Base-by-base conservation (phyloP, 1,140 invertebrate genomes). In the Potamilus streckersoni region DNA sequence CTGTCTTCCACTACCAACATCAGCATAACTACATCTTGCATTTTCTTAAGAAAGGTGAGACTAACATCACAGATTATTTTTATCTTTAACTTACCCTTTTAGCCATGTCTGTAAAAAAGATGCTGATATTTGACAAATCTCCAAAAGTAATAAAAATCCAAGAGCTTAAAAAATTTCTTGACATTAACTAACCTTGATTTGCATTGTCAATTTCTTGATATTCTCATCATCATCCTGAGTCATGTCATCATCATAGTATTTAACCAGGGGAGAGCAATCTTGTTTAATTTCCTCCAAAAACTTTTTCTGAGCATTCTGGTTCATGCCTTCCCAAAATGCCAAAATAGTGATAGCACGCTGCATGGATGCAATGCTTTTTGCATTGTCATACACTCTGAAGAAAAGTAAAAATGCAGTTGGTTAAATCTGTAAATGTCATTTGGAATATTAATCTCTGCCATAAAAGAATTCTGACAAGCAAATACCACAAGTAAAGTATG, bases 321-420 rank as follows among this genome's bases (percentile, higher is more conserved):
- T 78, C 77, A 88, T 82, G 6, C 75, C 79, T 60, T 89, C 87
- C 82, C 84, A 85, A 38, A 87, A 85, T 62, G 78, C 84, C 13
- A 88, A 69, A 20, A 87, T 85, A 17, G 81, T 84, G 20, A 88
- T 86, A 23, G 87, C 86, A 78, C 84, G 86, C 81, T 89, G 88
- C 88, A 89, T 89, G 2, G 88, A 79, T 14, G 88, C 82, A 80
- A 87, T 89, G n/a, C 87, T 86, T 56, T 85, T 81, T 5, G 88
- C 88, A 81, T 89, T 89, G 78, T 89, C 88, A 80, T 89, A 86
- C 11, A 88, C 85, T 80, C 86, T 87, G 80, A n/a, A 65, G 76
- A 74, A 15, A 31, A 64, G 59, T 59, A 49, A 49, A 49, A 49
- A 49, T 49, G 38, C n/a, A 73, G 3, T 64, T 55, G 65, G 19